A percentile compares a stretch with the other conserved stretches of the same genome.
Conservation (phyloP, 1,140 invertebrate genomes). For the Limonius californicus region DNA sequence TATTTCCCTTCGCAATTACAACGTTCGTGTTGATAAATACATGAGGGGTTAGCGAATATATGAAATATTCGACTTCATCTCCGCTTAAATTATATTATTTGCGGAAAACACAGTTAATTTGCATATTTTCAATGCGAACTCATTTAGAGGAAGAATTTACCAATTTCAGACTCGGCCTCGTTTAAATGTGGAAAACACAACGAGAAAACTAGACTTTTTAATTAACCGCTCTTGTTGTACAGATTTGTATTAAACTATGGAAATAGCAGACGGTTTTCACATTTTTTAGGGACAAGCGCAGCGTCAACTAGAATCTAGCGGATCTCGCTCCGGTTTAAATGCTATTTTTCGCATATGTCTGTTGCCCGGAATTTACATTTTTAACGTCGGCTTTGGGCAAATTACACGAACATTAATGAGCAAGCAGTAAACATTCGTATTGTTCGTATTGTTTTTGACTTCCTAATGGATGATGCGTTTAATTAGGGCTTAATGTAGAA, state of each 20-base stretch:
- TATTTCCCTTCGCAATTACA: constrained; percentile 2
- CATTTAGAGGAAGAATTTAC: background rate
- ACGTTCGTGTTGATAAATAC: constrained; percentile 5
- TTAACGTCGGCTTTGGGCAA: background rate
- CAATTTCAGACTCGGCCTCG: background rate
- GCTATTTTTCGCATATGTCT: no score
- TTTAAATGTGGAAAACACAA: background rate
- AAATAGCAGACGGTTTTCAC: background rate
- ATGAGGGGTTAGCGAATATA: background rate
- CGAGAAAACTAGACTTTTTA: background rate
- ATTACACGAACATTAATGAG: background rate
- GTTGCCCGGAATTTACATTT: no score
- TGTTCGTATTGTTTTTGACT: background rate
- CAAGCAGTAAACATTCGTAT: no score
- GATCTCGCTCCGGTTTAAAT: no score
- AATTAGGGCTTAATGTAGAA: background rate
- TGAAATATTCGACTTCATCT: constrained; percentile 6
- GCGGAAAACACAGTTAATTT: background rate
- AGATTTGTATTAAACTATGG: background rate
- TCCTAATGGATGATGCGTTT: background rate
- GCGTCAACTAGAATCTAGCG: no score
- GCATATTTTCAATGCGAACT: constrained; percentile 6
- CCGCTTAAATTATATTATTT: background rate
- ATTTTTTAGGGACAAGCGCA: no score
- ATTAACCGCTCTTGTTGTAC: background rate